phyloP scores from a whole-genome alignment of 1,140 invertebrate species.

The Lordiphosa clarofinis region DNA sequence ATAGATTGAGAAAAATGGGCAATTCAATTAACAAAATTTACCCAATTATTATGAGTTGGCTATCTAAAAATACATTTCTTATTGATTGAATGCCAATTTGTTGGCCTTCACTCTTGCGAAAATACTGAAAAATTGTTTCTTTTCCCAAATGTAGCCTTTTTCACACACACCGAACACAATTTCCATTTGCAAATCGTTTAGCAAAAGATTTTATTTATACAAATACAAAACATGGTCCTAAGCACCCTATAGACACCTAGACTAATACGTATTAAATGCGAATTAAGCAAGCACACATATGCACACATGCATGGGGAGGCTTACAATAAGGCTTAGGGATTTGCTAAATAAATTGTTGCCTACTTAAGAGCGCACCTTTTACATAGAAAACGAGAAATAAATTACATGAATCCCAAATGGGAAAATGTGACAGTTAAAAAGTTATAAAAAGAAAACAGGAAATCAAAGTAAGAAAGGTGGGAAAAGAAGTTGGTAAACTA shows the following conservation, averaged over 20 bases:
- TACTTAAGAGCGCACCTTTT: conserved; percentile 14
- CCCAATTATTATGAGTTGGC: too few species aligned
- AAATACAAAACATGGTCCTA: conserved; percentile 22
- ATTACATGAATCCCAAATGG: conserved; percentile 23
- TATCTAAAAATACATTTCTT: too few species aligned
- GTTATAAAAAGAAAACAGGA: background rate
- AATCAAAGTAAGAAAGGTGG: too few species aligned
- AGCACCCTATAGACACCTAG: conserved; percentile 39
- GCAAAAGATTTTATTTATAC: conserved; percentile 18
- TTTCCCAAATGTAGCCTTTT: too few species aligned
- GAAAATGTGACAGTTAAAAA: conserved; percentile 1
- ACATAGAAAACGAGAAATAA: conserved; percentile 18
- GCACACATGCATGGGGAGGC: conserved; percentile 14
- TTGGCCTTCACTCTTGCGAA: too few species aligned
- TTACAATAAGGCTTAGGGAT: conserved; percentile 21
- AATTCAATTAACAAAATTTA: too few species aligned
- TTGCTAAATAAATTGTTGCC: conserved; percentile 25
- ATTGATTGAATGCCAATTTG: too few species aligned
- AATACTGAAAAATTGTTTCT: too few species aligned
- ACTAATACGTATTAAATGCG: conserved; percentile 19
- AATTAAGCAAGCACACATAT: conserved; percentile 27
- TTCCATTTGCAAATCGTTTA: conserved; percentile 15
- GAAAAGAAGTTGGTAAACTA: too few species aligned
- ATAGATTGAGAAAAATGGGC: too few species aligned
- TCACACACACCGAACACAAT: background rate